These are phyloP conservation scores for Tethea ocularis DNA, from an alignment of 2,888 invertebrate genomes.

Conservation along the genomic window DNA sequence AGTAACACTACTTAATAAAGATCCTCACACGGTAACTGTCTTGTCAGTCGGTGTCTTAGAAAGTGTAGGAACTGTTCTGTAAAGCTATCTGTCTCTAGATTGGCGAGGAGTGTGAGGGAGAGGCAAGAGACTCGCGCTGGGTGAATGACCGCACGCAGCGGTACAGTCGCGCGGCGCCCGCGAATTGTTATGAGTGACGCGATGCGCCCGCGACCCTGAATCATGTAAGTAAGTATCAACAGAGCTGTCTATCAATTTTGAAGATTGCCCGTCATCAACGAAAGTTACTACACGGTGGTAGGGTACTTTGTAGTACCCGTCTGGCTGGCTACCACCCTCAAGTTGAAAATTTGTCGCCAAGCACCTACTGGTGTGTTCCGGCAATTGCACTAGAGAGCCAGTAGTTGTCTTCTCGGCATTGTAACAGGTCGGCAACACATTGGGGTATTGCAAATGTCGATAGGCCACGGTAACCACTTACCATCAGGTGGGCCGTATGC, in stretches of 20 bases:
- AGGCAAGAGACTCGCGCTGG: conserved; percentile 1
- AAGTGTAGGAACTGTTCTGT: not conserved
- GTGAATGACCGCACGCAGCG: not conserved
- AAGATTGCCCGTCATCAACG: not conserved
- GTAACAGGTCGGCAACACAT: too few relatives aligned
- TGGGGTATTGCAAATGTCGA: too few relatives aligned
- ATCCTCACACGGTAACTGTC: not conserved
- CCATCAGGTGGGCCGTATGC: too few relatives aligned
- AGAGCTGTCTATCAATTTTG: not conserved
- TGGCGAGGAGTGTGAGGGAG: not conserved
- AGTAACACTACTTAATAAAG: not conserved
- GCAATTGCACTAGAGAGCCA: too few relatives aligned
- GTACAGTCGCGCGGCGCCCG: not conserved
- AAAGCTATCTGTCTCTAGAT: not conserved
- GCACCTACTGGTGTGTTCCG: too few relatives aligned
- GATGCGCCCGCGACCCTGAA: not conserved
- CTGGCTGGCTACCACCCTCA: too few relatives aligned
- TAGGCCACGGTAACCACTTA: too few relatives aligned
- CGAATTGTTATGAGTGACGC: not conserved
- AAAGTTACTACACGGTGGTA: too few relatives aligned
- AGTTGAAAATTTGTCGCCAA: too few relatives aligned
- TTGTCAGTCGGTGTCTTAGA: not conserved
- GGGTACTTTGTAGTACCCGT: too few relatives aligned
- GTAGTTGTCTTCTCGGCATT: too few relatives aligned
- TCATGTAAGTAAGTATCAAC: too few relatives aligned